A percentile compares a stretch with the other conserved stretches of the same genome.
These are phyloP conservation scores for Nomada ruficornis DNA, from an alignment of 2,888 invertebrate species.

Conservation along the genomic window DNA sequence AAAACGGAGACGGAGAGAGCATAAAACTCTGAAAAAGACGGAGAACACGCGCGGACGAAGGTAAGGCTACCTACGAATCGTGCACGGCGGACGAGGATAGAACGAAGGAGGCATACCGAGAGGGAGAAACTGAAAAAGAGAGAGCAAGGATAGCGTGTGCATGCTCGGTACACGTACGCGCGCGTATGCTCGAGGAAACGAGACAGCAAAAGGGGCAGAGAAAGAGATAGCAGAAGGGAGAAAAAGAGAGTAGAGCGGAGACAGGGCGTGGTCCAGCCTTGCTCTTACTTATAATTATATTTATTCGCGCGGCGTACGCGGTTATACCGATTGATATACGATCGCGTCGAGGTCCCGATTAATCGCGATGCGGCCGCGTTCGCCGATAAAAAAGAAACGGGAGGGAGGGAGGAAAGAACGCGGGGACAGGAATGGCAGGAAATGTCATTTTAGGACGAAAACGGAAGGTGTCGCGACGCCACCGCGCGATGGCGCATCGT, in stretches of 20 bases:
- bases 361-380: constrained; percentile 58
- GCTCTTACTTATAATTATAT: constrained; percentile 83
- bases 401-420: too few species aligned
- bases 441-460: neutral
- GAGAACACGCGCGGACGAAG: constrained; percentile 1
- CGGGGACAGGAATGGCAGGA: neutral
- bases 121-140: constrained; percentile 32
- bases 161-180: neutral
- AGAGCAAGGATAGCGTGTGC: constrained; percentile 42
- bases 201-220: constrained; percentile 11
- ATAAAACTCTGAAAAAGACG: constrained; percentile 24
- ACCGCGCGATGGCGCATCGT: neutral
- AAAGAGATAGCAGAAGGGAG: constrained; percentile 52
- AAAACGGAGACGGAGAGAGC: constrained; percentile 29
- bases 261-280: constrained; percentile 84
- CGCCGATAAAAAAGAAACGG: neutral
- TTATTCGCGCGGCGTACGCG: constrained; percentile 76
- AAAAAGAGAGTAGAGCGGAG: constrained; percentile 79
- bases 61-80: neutral
- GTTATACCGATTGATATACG: constrained; percentile 78
- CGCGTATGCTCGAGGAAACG: constrained; percentile 2
- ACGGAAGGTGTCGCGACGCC: neutral
- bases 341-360: constrained; percentile 74
- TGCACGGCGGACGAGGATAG: neutral
- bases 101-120: neutral